Evolutionary conservation across 1,140 invertebrate species (phyloP).

Genomic region (Papilio polytes): DNA sequence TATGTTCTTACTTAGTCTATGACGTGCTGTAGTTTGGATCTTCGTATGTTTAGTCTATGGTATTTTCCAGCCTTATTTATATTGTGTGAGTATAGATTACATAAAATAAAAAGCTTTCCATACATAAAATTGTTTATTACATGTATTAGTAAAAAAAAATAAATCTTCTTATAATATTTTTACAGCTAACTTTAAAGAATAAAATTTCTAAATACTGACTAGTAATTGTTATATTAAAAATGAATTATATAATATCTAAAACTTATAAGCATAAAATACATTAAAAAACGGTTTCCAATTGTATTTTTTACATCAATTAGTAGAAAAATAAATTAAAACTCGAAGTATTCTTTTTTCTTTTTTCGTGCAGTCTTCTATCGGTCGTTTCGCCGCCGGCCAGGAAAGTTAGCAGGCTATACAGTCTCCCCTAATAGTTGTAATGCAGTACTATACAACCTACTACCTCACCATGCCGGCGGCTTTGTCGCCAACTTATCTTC

Average conservation of each 20-base stretch:
- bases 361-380: conserved; percentile 40
- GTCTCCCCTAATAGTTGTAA: conserved; percentile 78
- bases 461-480: conserved; percentile 76
- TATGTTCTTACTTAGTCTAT: no score
- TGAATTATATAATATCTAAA: no score
- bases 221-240: no score
- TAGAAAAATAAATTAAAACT: background rate
- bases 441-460: conserved; percentile 83
- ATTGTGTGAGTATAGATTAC: background rate
- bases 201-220: no score
- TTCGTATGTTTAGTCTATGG: no score
- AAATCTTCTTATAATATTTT: no score
- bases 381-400: conserved; percentile 56
- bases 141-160: no score
- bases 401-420: conserved; percentile 83
- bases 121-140: background rate
- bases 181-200: no score
- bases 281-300: background rate
- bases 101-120: background rate
- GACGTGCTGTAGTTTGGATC: no score
- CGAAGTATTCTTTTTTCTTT: conserved; percentile 12
- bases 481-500: conserved; percentile 7
- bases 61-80: background rate
- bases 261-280: no score
- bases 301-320: background rate